Evolutionary conservation across 2,113 vertebrate species (phyloP).

Genomic region (Pelobates fuscus): DNA sequence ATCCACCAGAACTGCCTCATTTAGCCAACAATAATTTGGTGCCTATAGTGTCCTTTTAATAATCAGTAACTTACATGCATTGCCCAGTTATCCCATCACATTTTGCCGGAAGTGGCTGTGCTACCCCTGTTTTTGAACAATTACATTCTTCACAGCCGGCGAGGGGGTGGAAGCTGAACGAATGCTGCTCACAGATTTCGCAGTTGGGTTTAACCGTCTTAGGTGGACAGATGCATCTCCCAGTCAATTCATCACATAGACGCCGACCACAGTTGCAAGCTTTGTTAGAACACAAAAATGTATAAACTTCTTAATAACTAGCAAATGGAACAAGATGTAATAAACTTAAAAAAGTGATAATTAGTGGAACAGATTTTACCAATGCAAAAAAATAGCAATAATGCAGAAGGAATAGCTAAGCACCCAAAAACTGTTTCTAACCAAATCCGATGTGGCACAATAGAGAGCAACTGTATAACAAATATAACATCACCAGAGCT

Average conservation of each 20-base stretch:
- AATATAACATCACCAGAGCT: too few species aligned
- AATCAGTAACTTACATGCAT: constrained; percentile 77
- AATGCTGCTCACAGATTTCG: constrained; percentile 73
- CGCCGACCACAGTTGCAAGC: constrained; percentile 78
- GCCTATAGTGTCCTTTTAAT: too few species aligned
- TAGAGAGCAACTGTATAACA: too few species aligned
- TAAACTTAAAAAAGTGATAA: too few species aligned
- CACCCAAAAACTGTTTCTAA: too few species aligned
- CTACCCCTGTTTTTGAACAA: constrained; percentile 76
- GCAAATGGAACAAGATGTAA: too few species aligned
- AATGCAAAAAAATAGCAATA: too few species aligned
- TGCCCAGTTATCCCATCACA: constrained; percentile 80
- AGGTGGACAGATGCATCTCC: constrained; percentile 86
- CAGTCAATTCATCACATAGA: constrained; percentile 84
- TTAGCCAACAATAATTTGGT: too few species aligned
- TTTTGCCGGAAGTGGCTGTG: constrained; percentile 53
- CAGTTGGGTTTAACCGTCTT: constrained; percentile 80
- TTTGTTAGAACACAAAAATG: constrained; percentile 56
- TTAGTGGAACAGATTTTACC: too few species aligned
- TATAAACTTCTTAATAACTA: neutral
- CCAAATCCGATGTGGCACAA: too few species aligned
- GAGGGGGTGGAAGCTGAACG: constrained; percentile 86
- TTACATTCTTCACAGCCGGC: constrained; percentile 84
- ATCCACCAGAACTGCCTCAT: too few species aligned
- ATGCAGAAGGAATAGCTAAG: too few species aligned